Percentiles rank a stretch among this genome's conserved stretches.
These are phyloP conservation scores for Dasyurus viverrinus DNA, from an alignment of 2,113 vertebrate species.

Conservation along the genomic window DNA sequence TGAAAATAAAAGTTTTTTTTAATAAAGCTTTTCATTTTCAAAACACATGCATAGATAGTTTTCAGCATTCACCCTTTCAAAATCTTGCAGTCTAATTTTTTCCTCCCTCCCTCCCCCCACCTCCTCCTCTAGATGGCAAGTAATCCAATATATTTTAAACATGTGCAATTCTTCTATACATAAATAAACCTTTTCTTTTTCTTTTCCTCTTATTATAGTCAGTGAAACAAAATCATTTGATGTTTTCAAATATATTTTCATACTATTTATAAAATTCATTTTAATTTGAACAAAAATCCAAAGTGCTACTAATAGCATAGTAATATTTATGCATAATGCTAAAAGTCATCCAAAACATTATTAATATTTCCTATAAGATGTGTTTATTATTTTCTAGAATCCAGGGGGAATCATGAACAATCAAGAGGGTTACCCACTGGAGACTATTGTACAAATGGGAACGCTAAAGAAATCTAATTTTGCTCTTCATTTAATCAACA, in stretches of 20 bases:
- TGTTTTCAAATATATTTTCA: not conserved
- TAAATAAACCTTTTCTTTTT: not conserved
- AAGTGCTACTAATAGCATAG: not conserved
- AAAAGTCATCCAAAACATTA: not conserved
- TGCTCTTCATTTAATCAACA: not conserved
- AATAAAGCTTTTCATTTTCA: too few species aligned
- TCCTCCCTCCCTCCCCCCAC: too few species aligned
- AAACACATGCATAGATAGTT: too few species aligned
- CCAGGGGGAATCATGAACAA: not conserved
- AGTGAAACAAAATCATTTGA: not conserved
- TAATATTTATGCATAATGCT: not conserved
- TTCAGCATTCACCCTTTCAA: too few species aligned
- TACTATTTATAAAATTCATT: conserved; percentile 28
- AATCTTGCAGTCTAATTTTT: too few species aligned
- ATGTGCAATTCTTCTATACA: too few species aligned
- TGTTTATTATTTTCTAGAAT: not conserved
- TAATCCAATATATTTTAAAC: too few species aligned
- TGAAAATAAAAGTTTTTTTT: not conserved
- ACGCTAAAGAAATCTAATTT: conserved; percentile 64
- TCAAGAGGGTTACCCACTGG: conserved; percentile 17
- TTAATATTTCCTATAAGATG: not conserved
- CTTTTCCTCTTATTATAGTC: not conserved
- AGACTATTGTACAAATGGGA: conserved; percentile 41
- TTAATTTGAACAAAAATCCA: conserved; percentile 18
- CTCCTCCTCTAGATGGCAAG: too few species aligned